Conservation (phyloP, 2,113 vertebrate species). For the Cyanoderma ruficeps region DNA sequence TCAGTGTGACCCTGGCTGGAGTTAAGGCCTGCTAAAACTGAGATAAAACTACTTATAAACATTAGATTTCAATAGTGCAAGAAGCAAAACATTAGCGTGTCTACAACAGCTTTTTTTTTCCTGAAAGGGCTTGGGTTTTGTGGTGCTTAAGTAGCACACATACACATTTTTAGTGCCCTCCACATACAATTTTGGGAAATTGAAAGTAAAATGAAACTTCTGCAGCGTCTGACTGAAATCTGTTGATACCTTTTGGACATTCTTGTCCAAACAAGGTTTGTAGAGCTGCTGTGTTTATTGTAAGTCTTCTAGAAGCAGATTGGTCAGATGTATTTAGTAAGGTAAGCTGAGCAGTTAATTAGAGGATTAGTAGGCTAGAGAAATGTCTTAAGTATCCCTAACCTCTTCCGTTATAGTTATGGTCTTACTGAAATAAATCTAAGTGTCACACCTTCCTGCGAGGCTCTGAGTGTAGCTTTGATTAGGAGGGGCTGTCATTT, state of each 20-base stretch:
- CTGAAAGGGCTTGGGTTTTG: neutral
- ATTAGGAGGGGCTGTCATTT: neutral
- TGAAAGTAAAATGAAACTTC: neutral
- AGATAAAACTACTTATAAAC: neutral
- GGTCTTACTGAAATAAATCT: conserved; percentile 4
- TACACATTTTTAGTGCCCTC: neutral
- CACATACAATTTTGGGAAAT: neutral
- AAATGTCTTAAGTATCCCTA: neutral
- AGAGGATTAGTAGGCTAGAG: conserved; percentile 14
- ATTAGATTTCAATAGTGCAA: neutral
- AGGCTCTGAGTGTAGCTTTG: neutral
- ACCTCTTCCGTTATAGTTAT: neutral
- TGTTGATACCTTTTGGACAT: neutral
- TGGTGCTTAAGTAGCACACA: neutral
- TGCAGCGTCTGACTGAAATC: neutral
- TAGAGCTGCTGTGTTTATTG: neutral
- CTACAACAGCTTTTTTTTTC: neutral
- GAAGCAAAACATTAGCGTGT: neutral
- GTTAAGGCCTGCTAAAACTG: neutral
- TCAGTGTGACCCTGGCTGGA: neutral
- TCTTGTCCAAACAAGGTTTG: neutral
- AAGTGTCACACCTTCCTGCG: neutral
- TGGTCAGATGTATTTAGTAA: neutral
- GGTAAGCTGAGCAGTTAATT: conserved; percentile 25
- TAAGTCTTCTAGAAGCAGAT: neutral